phyloP scores from a whole-genome alignment of 2,888 invertebrate species.

The Drosophila tanythrix region DNA sequence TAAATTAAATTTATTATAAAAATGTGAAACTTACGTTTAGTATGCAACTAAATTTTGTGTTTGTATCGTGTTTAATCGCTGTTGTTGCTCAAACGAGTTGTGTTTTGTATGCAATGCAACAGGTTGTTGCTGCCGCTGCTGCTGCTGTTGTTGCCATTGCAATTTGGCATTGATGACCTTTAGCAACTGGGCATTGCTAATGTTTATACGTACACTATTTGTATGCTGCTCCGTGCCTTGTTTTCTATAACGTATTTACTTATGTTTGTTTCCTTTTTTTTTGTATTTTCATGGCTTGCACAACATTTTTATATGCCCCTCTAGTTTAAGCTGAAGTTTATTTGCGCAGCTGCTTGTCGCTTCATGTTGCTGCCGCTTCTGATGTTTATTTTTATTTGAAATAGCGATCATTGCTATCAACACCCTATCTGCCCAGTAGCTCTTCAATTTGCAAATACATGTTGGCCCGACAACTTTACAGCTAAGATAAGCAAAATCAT shows the following conservation, averaged over 20 bases:
- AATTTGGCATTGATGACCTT: conserved; percentile 23
- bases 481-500: neutral
- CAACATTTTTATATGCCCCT: conserved; percentile 1
- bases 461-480: neutral
- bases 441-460: neutral
- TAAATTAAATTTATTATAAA: neutral
- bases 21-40: conserved; percentile 10
- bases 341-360: conserved; percentile 43
- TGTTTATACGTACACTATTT: conserved; percentile 23
- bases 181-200: conserved; percentile 27
- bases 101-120: conserved; percentile 34
- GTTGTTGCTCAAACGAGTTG: conserved; percentile 20
- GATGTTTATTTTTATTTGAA: neutral
- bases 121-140: conserved; percentile 22
- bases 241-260: conserved; percentile 9
- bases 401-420: neutral
- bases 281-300: conserved; percentile 6
- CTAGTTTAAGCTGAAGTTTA: conserved; percentile 8
- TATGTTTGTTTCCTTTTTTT: neutral
- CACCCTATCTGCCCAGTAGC: neutral
- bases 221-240: conserved; percentile 7
- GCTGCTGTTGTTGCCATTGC: conserved; percentile 18
- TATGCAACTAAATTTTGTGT: conserved; percentile 2
- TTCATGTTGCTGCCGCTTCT: neutral
- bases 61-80: neutral